Evolutionary conservation across 2,113 vertebrate species (phyloP).

Genomic region (Pavo muticus): DNA sequence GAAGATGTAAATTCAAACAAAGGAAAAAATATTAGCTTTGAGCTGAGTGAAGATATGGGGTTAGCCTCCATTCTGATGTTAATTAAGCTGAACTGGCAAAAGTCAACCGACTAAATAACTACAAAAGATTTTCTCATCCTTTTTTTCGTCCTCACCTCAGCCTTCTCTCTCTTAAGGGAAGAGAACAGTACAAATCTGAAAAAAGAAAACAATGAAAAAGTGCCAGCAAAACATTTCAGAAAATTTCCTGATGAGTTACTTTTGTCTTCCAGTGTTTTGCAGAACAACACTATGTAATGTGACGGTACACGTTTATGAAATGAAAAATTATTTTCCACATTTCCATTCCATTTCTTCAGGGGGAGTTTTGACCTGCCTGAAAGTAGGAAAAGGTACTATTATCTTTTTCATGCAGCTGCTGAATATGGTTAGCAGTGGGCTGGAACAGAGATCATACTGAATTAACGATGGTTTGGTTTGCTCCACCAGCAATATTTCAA

Average conservation of each 20-base stretch:
- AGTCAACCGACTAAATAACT: not conserved
- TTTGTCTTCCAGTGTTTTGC: not conserved
- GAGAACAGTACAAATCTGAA: not conserved
- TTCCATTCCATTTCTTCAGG: conserved; percentile 14
- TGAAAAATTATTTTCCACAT: not conserved
- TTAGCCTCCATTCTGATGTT: no score
- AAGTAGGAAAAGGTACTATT: conserved; percentile 21
- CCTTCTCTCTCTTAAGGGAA: not conserved
- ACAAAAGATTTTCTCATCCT: not conserved
- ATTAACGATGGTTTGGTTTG: conserved; percentile 65
- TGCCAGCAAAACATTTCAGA: not conserved
- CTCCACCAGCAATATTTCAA: conserved; percentile 67
- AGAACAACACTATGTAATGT: not conserved
- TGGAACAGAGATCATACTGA: conserved; percentile 49
- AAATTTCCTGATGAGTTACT: not conserved
- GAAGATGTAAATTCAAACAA: not conserved
- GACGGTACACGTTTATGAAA: not conserved
- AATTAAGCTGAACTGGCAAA: no score
- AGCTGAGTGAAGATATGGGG: no score
- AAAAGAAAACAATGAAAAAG: not conserved
- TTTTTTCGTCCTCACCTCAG: no score
- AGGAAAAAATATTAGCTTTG: no score
- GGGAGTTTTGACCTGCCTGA: conserved; percentile 18
- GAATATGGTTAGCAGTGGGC: conserved; percentile 40
- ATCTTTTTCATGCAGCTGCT: conserved; percentile 38